Evolutionary conservation across 2,888 invertebrate species (phyloP).

Genomic region (Linyphia triangularis): DNA sequence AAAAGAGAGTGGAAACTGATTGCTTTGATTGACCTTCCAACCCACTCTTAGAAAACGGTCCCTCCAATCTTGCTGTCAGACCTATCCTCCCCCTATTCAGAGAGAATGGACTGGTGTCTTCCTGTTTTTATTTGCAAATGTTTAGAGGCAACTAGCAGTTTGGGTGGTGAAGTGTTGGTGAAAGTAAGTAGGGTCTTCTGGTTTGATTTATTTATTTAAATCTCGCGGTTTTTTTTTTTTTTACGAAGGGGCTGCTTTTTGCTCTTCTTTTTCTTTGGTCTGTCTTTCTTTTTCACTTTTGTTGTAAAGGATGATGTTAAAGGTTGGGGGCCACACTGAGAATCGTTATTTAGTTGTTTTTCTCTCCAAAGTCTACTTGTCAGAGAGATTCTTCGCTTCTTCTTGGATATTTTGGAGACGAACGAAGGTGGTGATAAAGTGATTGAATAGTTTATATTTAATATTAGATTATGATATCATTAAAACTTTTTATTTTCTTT

Average conservation of each 20-base stretch:
- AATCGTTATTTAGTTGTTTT: not conserved
- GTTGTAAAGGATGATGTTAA: conserved; percentile 7
- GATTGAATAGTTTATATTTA: too few species aligned
- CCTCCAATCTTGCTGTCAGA: conserved; percentile 25
- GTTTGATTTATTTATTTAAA: conserved; percentile 50
- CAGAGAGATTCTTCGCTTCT: not conserved
- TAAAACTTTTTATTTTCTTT: too few species aligned
- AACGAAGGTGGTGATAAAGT: too few species aligned
- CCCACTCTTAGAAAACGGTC: conserved; percentile 17
- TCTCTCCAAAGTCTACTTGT: not conserved
- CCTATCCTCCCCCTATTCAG: not conserved
- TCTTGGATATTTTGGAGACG: too few species aligned
- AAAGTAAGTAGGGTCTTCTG: conserved; percentile 30
- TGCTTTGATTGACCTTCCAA: conserved; percentile 68
- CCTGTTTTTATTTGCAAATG: conserved; percentile 73
- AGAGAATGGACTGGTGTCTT: conserved; percentile 18
- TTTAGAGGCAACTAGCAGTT: conserved; percentile 60
- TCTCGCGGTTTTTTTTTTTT: not conserved
- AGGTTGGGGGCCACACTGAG: conserved; percentile 11
- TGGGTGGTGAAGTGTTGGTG: conserved; percentile 34
- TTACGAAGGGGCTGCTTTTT: not conserved
- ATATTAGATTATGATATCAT: too few species aligned
- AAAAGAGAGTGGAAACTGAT: conserved; percentile 57
- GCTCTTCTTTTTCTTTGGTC: not conserved
- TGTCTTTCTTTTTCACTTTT: not conserved